Evolutionary conservation across 2,113 vertebrate genomes (phyloP).

Genomic region (Polypterus senegalus): DNA sequence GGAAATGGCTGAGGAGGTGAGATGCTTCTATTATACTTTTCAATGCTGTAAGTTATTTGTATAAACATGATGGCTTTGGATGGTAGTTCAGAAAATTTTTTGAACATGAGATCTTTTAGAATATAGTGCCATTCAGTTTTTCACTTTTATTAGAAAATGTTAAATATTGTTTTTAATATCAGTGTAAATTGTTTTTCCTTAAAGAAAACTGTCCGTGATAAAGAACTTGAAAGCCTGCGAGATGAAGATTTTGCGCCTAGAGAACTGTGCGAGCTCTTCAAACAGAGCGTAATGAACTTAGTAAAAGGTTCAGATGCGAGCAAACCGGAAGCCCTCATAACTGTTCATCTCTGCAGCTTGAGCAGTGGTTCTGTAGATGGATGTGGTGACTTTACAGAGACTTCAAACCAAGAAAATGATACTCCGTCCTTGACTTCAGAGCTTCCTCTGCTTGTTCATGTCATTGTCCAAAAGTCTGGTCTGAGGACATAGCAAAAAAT

Average conservation of each 20-base stretch:
- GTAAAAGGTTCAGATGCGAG: conserved; percentile 83
- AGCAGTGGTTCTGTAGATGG: not conserved
- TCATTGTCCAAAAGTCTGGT: too few relatives aligned
- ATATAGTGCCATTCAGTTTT: not conserved
- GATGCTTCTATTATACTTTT: not conserved
- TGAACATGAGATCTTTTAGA: not conserved
- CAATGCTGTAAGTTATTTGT: not conserved
- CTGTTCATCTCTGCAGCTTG: not conserved
- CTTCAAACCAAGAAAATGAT: not conserved
- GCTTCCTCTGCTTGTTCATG: too few relatives aligned
- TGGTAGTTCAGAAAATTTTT: not conserved
- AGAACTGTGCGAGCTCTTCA: conserved; percentile 90
- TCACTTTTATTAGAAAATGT: not conserved
- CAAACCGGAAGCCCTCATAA: conserved; percentile 16
- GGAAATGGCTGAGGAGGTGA: conserved; percentile 94
- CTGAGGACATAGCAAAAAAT: too few relatives aligned
- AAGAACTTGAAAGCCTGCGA: conserved; percentile 83
- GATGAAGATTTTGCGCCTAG: conserved; percentile 82
- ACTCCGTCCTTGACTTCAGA: too few relatives aligned
- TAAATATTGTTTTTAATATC: not conserved
- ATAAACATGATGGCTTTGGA: not conserved
- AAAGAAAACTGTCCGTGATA: conserved; percentile 84
- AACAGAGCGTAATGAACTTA: conserved; percentile 88
- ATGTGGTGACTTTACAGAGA: not conserved
- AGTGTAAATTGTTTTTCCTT: not conserved